A percentile compares a stretch with the other conserved stretches of the same genome.
Evolutionary conservation across 1,140 invertebrate species (phyloP).

Genomic region (Micrasema minimum): DNA sequence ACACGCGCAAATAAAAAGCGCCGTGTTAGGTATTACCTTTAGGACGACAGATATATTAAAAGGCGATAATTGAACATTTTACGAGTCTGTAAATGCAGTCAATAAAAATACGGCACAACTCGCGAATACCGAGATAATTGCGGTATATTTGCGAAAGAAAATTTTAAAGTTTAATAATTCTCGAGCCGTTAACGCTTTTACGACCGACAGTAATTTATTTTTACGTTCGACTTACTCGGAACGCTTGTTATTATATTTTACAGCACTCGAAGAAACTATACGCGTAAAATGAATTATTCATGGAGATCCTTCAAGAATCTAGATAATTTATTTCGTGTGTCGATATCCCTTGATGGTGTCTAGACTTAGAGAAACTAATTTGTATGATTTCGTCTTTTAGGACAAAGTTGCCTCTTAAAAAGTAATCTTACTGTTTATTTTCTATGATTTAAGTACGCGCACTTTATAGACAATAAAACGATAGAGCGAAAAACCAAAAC

Average conservation of each 20-base stretch:
- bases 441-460: too few relatives aligned
- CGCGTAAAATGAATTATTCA: slow-evolving; percentile 51
- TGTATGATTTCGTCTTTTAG: neutral
- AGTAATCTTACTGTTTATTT: too few relatives aligned
- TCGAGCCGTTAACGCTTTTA: slow-evolving; percentile 49
- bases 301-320: slow-evolving; percentile 49
- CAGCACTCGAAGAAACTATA: slow-evolving; percentile 39
- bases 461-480: too few relatives aligned
- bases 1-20: too few relatives aligned
- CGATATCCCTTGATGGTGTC: slow-evolving; percentile 50
- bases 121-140: slow-evolving; percentile 29
- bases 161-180: slow-evolving; percentile 49
- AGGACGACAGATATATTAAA: too few relatives aligned
- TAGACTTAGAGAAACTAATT: slow-evolving; percentile 38
- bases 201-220: slow-evolving; percentile 49
- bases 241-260: slow-evolving; percentile 51
- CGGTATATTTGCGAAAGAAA: slow-evolving; percentile 39
- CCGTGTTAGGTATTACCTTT: too few relatives aligned
- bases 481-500: too few relatives aligned
- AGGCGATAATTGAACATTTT: slow-evolving; percentile 11
- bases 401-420: too few relatives aligned
- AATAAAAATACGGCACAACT: slow-evolving; percentile 19
- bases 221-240: slow-evolving; percentile 47
- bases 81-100: slow-evolving; percentile 18
- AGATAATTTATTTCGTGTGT: slow-evolving; percentile 52